These are phyloP conservation scores for Liposcelis brunnea DNA, from an alignment of 2,888 invertebrate species.

Conservation along the genomic window DNA sequence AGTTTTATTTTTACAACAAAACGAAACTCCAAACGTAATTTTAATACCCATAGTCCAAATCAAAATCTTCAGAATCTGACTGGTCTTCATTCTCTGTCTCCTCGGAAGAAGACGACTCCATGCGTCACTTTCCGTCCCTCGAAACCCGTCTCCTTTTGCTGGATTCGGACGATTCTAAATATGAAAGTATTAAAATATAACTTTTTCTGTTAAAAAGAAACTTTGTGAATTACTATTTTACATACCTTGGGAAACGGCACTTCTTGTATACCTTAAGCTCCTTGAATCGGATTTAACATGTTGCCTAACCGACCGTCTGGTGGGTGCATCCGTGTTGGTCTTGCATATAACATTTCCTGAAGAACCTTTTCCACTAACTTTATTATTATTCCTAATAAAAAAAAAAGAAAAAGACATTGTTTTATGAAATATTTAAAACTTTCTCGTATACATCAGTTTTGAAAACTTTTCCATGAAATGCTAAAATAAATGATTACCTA, in stretches of 20 bases:
- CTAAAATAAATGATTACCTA: slow-evolving; percentile 24
- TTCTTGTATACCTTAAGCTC: slow-evolving; percentile 1
- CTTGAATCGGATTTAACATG: slow-evolving; percentile 7
- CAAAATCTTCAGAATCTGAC: too few relatives aligned
- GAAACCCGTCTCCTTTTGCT: slow-evolving; percentile 43
- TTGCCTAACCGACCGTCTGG: slow-evolving; percentile 24
- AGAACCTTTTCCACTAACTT: not conserved
- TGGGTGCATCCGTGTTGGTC: slow-evolving; percentile 16
- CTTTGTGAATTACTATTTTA: not conserved
- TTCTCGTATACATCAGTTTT: too few relatives aligned
- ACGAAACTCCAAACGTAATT: too few relatives aligned
- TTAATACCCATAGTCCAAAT: too few relatives aligned
- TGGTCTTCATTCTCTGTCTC: not conserved
- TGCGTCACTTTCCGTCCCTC: slow-evolving; percentile 58
- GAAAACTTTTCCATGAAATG: too few relatives aligned
- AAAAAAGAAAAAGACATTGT: too few relatives aligned
- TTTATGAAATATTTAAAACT: too few relatives aligned
- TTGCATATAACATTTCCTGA: not conserved
- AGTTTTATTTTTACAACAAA: too few relatives aligned
- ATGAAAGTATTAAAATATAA: too few relatives aligned
- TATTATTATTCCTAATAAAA: slow-evolving; percentile 4
- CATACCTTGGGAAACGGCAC: slow-evolving; percentile 6
- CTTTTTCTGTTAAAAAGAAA: too few relatives aligned
- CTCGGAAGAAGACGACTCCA: slow-evolving; percentile 18
- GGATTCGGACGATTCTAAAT: slow-evolving; percentile 20